These are phyloP conservation scores for Cyclina sinensis DNA, from an alignment of 1,140 invertebrate species.

Conservation along the genomic window DNA sequence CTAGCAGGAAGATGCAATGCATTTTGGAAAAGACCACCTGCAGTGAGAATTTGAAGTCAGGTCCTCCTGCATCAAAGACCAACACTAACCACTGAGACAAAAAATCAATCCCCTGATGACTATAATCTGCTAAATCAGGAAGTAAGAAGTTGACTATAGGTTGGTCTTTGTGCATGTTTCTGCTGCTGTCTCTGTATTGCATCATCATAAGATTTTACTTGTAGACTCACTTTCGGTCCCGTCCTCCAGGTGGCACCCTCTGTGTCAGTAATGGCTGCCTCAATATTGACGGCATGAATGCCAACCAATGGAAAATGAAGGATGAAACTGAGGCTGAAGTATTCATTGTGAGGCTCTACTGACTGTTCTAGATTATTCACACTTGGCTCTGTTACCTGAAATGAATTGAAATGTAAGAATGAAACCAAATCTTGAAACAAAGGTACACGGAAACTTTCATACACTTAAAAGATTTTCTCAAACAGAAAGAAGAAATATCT, in stretches of 20 bases:
- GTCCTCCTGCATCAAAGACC: too few relatives aligned
- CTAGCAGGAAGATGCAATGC: too few relatives aligned
- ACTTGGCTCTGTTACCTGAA: slow-evolving; percentile 85
- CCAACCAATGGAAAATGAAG: slow-evolving; percentile 88
- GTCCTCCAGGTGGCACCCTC: slow-evolving; percentile 92
- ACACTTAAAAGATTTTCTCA: too few relatives aligned
- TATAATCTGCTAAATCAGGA: slow-evolving; percentile 6
- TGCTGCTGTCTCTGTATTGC: slow-evolving; percentile 70
- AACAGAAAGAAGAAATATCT: too few relatives aligned
- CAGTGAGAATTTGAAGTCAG: too few relatives aligned
- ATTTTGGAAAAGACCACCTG: too few relatives aligned
- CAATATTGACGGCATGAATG: slow-evolving; percentile 89
- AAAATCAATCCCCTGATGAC: too few relatives aligned
- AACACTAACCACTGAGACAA: too few relatives aligned
- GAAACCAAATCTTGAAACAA: too few relatives aligned
- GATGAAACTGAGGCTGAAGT: slow-evolving; percentile 93
- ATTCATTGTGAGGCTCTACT: slow-evolving; percentile 92
- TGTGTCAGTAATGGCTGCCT: slow-evolving; percentile 92
- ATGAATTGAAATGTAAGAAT: too few relatives aligned
- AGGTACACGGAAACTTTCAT: too few relatives aligned
- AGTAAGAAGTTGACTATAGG: slow-evolving; percentile 47
- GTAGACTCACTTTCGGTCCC: slow-evolving; percentile 90
- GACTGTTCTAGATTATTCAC: slow-evolving; percentile 89
- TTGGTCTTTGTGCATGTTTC: slow-evolving; percentile 56
- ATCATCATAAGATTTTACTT: slow-evolving; percentile 92